phyloP scores from a whole-genome alignment of 2,888 invertebrate genomes.

The Nysson spinosus region DNA sequence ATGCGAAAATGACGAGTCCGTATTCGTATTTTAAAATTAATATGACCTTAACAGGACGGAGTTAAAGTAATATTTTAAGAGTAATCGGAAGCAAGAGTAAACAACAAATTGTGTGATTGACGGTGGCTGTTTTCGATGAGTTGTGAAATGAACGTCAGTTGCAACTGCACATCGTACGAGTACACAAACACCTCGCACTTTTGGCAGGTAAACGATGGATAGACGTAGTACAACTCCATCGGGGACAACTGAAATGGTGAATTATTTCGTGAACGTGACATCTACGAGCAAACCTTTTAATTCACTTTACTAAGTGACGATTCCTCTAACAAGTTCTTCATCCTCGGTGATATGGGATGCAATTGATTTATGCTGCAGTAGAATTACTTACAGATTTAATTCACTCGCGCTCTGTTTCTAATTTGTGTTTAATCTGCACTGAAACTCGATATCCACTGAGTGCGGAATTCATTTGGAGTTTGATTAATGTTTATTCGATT shows the following conservation, averaged over 20 bases:
- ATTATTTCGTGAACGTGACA: constrained; percentile 35
- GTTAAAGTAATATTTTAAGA: no score
- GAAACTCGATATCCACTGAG: no score
- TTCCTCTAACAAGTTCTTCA: not conserved
- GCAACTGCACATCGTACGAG: constrained; percentile 18
- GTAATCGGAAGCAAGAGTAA: constrained; percentile 21
- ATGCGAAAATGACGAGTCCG: no score
- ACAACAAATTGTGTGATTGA: constrained; percentile 30
- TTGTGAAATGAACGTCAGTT: constrained; percentile 33
- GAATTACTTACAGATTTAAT: no score
- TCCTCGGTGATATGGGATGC: no score
- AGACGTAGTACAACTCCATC: constrained; percentile 6
- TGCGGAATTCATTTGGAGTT: no score
- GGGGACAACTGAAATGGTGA: constrained; percentile 38
- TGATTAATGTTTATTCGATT: no score
- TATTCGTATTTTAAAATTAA: no score
- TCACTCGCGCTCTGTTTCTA: no score
- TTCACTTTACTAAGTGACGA: constrained; percentile 22
- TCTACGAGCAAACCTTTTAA: constrained; percentile 36
- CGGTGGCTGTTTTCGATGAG: constrained; percentile 25
- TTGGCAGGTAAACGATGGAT: constrained; percentile 21
- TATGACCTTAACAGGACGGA: no score
- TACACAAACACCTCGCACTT: constrained; percentile 4
- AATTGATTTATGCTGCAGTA: no score
- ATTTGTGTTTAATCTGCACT: no score